Percentiles rank a stretch among this genome's conserved stretches.
Evolutionary conservation across 2,113 vertebrate genomes (phyloP).

Genomic region (Tupaia tana): DNA sequence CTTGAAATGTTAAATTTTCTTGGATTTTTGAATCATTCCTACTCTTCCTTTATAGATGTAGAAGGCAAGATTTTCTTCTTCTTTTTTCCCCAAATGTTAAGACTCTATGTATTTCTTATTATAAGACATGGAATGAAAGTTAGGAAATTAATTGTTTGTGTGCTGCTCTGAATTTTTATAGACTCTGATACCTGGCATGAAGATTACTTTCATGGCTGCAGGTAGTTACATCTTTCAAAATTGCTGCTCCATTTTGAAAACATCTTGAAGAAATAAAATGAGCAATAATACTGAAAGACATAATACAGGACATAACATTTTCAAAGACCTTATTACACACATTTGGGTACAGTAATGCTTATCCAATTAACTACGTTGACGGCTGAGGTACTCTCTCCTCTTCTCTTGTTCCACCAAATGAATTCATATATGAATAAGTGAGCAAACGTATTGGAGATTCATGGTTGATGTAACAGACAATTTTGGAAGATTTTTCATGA

Average conservation of each 20-base stretch:
- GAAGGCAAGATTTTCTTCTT: neutral
- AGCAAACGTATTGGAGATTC: neutral
- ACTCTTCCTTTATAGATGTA: neutral
- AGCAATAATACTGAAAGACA: conserved; percentile 29
- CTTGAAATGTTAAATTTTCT: neutral
- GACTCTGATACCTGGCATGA: neutral
- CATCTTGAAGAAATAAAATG: conserved; percentile 53
- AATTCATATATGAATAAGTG: neutral
- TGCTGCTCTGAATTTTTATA: conserved; percentile 41
- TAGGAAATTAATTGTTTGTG: conserved; percentile 5
- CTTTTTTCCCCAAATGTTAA: neutral
- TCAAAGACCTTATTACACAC: conserved; percentile 1
- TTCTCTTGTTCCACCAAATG: neutral
- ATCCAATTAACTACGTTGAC: conserved; percentile 39
- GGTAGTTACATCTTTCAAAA: conserved; percentile 46
- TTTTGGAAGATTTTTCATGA: neutral
- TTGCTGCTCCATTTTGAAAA: conserved; percentile 57
- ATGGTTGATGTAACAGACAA: fast-evolving
- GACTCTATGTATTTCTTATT: neutral
- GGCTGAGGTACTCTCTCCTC: neutral
- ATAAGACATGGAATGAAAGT: neutral
- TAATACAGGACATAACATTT: conserved; percentile 47
- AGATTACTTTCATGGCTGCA: conserved; percentile 30
- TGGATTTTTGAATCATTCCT: neutral
- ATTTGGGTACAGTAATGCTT: conserved; percentile 24